These are phyloP conservation scores for Lucilia sericata DNA, from an alignment of 1,140 invertebrate species.

Conservation along the genomic window DNA sequence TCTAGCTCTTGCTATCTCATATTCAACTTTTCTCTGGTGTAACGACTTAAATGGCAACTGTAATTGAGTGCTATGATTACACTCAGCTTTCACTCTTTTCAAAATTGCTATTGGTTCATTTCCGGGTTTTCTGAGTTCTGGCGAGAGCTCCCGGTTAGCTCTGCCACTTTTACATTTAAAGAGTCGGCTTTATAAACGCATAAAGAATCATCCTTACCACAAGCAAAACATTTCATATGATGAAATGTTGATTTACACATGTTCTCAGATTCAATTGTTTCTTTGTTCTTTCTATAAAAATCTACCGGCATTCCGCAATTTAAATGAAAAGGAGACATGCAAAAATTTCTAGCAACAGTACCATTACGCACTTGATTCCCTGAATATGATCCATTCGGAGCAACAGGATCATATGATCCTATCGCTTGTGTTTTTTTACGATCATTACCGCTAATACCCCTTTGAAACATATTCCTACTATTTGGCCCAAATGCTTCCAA, in stretches of 20 bases:
- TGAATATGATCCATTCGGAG: too few species aligned
- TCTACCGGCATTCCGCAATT: constrained; percentile 35
- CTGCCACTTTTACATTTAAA: neutral
- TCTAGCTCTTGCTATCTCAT: neutral
- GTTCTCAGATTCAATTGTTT: neutral
- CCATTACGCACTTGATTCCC: neutral
- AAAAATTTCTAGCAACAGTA: neutral
- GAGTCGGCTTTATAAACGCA: neutral
- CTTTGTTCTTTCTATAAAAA: neutral
- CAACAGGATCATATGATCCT: neutral
- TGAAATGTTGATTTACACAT: constrained; percentile 1
- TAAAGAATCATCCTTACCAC: neutral
- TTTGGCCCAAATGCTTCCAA: neutral
- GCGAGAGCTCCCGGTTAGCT: neutral
- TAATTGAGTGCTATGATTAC: neutral
- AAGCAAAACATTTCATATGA: neutral
- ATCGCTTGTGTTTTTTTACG: too few species aligned
- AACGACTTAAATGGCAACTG: neutral
- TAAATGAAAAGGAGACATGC: constrained; percentile 15
- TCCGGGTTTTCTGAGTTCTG: neutral
- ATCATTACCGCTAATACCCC: too few species aligned
- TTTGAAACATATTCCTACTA: neutral
- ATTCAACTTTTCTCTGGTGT: neutral
- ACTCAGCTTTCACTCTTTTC: neutral
- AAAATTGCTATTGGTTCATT: neutral